A percentile compares a stretch with the other conserved stretches of the same genome.
These are phyloP conservation scores for Diarsia dahlii DNA, from an alignment of 2,888 invertebrate species.

Conservation along the genomic window DNA sequence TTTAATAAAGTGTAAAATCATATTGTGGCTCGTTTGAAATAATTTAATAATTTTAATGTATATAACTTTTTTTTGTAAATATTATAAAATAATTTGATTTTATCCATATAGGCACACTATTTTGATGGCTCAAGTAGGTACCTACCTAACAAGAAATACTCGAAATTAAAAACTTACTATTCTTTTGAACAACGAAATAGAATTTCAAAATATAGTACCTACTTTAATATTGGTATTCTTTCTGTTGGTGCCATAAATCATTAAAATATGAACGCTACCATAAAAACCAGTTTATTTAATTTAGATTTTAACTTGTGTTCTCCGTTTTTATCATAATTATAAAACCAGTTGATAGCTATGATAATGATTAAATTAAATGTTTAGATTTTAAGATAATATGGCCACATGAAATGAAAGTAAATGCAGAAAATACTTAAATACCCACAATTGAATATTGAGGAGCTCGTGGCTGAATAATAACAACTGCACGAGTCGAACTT, in stretches of 20 bases:
- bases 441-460: background rate
- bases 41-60: background rate
- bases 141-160: background rate
- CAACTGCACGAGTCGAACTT: background rate
- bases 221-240: background rate
- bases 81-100: background rate
- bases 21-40: background rate
- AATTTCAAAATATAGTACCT: background rate
- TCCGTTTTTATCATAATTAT: background rate
- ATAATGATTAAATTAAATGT: background rate
- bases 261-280: conserved; percentile 9
- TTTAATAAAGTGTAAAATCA: background rate
- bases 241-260: conserved; percentile 48
- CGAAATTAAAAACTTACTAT: background rate
- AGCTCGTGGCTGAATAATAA: background rate
- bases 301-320: background rate
- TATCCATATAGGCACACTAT: background rate
- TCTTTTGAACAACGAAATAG: background rate
- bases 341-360: background rate
- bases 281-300: background rate
- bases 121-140: background rate
- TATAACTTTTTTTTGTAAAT: background rate
- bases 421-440: background rate
- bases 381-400: conserved; percentile 11
- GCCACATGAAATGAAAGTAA: conserved; percentile 9